Base-by-base conservation (phyloP, 2,797 vertebrate species). In the Lindbergichthys nudifrons region DNA sequence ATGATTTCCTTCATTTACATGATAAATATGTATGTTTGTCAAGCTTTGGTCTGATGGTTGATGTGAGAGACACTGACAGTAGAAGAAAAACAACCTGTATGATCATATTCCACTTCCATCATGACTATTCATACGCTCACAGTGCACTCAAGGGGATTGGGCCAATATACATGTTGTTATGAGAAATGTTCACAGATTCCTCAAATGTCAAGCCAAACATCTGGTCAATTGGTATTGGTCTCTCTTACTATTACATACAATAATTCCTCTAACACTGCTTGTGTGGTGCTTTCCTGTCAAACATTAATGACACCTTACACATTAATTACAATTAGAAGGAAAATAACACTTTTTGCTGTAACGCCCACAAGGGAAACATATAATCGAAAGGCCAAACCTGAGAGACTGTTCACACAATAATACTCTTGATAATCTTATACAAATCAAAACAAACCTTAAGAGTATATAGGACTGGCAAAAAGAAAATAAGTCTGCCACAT, bases 11-110 rank as follows among this genome's bases (percentile, higher is more conserved):
- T 56, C 13, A 36, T 75, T 70, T 12, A 52, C 70, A 59, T 70
- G 47, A 61, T 85, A 65, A 62, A 85, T 83, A 79, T 84, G 66
- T 53, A 79, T 86, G 60, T 67, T 66, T 70, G 48, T 77, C 64
- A 61, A 43, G 43, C 45, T 80, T 70, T 51, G 77, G 32, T 70
- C 47, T 48, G 9, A 19, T 56, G 36, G 52, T 72, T 68, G 69
- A 80, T 66, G 36, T 64, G 21, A 71, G 36, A 71, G 36, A 70
- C 51, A 26, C 59, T 54, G 60, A 19, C 64, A 64, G 58, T 26
- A n/a, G 1, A 70, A 81, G 61, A 57, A 43, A 52, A 21, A 19
- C 8, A 47, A 74, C 39, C 21, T 71, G 26, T 36, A 18, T 51
- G 50, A 4, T 23, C 21, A 42, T 60, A 73, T 46, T 70, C 42